Evolutionary conservation across 2,113 vertebrate genomes (phyloP), one percentile per base, ranked within the genome.

Genomic region (Kobus ellipsiprymnus): DNA sequence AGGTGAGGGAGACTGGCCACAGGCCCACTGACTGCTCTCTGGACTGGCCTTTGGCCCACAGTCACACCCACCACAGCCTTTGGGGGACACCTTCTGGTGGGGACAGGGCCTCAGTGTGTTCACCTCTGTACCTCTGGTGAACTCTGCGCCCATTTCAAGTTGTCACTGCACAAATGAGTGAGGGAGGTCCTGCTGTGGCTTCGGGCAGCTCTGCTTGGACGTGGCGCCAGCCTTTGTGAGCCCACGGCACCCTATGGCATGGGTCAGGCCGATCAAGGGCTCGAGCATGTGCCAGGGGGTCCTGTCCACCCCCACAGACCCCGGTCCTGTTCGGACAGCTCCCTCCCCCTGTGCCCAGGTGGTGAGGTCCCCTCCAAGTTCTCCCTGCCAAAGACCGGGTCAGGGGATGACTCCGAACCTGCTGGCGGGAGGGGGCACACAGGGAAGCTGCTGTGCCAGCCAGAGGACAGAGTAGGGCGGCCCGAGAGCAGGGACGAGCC

Each of bases 41-140:
- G 52, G 17, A 12, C 12, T 0, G 4, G 27, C 52, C 52, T 36
- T 27, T 2, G 13, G 71, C 48, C 55, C 3, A 0, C 0, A 1
- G 92, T 6, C 57, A 54, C 57, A 17, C n/a, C 30, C 33, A 57
- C 29, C 1, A 1, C 16, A 2, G 11, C n/a, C 29, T 36, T 52
- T 21, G 25, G 67, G 62, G 71, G 36, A 44, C 1, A 1, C 71
- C n/a, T 40, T 74, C 67, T 74, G 36, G 71, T 14, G 3, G 2
- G 44, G 55, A 21, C 7, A 1, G 57, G 67, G 71, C 83, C 82
- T 91, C 52, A 4, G 46, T 12, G n/a, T 3, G 3, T 5, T 46
- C 7, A 4, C 3, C 25, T 50, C 91, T 29, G 36, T 3, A 57
- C 30, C 23, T 21, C 54, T 33, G 0, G n/a, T 25, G n/a, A 52